Base-by-base conservation (phyloP, 2,113 vertebrate genomes). In the Alaudala cheleensis region DNA sequence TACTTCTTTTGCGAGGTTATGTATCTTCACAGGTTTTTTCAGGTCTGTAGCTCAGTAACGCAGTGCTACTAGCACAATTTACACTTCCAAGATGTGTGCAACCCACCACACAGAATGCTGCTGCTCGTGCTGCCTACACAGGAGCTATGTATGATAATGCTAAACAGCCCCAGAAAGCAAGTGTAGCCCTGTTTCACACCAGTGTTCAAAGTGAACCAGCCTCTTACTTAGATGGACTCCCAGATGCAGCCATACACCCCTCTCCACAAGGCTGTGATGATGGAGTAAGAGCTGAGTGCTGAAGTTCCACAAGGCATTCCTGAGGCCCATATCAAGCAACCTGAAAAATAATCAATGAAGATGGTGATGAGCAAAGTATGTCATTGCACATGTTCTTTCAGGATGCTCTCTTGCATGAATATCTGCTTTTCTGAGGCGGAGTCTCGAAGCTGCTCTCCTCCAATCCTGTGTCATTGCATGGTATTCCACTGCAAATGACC, bases 11-110 rank as follows among this genome's bases (percentile, higher is more conserved):
- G 10, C 62, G 88, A 62, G 34, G 17, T 53, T 88, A 44, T 60
- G 12, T 73, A 73, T 78, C 77, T 90, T 88, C 51, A 72, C 39
- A 86, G n/a, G 9, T 86, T 80, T 87, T 93, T 88, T 50, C 76
- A 62, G 64, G 51, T 70, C 71, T 84, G 0, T 51, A 47, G n/a
- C 80, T 93, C 64, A 74, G 64, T 62, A 92, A 54, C 20, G 11
- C 25, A 50, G 91, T 34, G 19, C 60, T 90, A 69, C 61, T 82
- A 93, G 57, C 79, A 73, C 58, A 49, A 28, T 85, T 89, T 88
- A 78, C 0, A 0, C 51, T 86, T 92, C 80, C 67, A 62, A 81
- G 80, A 21, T 28, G n/a, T 3, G 34, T 85, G 69, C 44, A 67
- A 78, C 49, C 39, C 72, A 31, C 34, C 11, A 79, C 42, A 50